Conservation (phyloP, 2,888 invertebrate genomes). For the Colostygia pectinataria region DNA sequence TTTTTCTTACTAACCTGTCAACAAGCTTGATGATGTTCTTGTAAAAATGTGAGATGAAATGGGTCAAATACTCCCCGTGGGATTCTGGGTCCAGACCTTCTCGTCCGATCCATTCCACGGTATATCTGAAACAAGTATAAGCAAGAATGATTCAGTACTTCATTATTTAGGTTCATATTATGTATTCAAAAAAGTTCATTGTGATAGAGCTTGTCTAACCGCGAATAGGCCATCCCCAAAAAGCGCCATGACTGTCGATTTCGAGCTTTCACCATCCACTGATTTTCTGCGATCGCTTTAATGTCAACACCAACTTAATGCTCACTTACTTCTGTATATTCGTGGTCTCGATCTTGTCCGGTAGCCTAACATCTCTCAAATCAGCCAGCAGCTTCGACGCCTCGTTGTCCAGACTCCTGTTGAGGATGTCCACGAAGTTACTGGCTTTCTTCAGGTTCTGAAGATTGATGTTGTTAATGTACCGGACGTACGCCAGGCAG, state of each 20-base stretch:
- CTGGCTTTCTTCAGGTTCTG: slow-evolving; percentile 97
- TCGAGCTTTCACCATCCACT: too few species aligned
- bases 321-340: slow-evolving; percentile 92
- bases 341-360: slow-evolving; percentile 93
- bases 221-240: too few species aligned
- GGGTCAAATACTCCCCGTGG: slow-evolving; percentile 95
- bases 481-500: slow-evolving; percentile 96
- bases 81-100: slow-evolving; percentile 96
- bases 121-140: slow-evolving; percentile 87
- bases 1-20: slow-evolving; percentile 84
- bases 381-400: slow-evolving; percentile 94
- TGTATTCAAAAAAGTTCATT: too few species aligned
- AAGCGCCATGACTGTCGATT: too few species aligned
- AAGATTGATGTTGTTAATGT: slow-evolving; percentile 98
- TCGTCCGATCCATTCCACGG: slow-evolving; percentile 98
- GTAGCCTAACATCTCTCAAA: slow-evolving; percentile 94
- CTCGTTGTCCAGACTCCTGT: slow-evolving; percentile 95
- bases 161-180: too few species aligned
- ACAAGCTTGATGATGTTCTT: slow-evolving; percentile 95
- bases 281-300: too few species aligned
- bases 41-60: slow-evolving; percentile 97
- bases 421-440: slow-evolving; percentile 96
- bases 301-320: too few species aligned
- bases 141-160: too few species aligned
- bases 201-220: too few species aligned